Evolutionary conservation across 2,113 vertebrate genomes (phyloP).

Genomic region (Xiphias gladius): DNA sequence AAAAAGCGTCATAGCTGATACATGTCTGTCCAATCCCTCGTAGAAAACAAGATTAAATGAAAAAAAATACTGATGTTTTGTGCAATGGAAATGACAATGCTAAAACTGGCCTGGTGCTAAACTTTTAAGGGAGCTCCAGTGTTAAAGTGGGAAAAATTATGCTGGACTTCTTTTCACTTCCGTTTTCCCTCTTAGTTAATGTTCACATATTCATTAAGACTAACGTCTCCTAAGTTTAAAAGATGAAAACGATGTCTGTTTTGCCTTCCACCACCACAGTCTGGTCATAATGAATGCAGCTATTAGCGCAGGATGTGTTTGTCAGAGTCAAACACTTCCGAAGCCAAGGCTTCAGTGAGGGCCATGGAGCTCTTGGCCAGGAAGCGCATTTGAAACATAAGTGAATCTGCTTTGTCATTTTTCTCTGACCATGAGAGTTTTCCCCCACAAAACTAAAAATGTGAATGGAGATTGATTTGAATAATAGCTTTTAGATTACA

Average conservation of each 20-base stretch:
- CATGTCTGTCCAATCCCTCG: not conserved
- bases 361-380: not conserved
- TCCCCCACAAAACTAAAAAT: not conserved
- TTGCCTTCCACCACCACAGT: not conserved
- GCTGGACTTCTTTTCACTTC: not conserved
- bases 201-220: not conserved
- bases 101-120: no score
- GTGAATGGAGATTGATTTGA: not conserved
- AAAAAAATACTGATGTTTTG: no score
- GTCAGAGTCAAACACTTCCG: no score
- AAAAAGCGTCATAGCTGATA: not conserved
- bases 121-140: not conserved
- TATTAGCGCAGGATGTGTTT: slow-evolving; percentile 7
- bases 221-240: not conserved
- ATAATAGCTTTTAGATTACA: slow-evolving; percentile 29
- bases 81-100: no score
- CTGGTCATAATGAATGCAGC: not conserved
- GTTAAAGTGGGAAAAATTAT: not conserved
- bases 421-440: not conserved
- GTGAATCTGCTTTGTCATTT: not conserved
- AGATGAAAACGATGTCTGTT: not conserved
- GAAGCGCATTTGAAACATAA: not conserved
- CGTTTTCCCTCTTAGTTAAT: not conserved
- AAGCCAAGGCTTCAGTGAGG: slow-evolving; percentile 18
- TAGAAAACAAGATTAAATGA: no score